These are phyloP conservation scores for Ammodytes marinus DNA, from an alignment of 2,113 vertebrate genomes.

Conservation along the genomic window DNA sequence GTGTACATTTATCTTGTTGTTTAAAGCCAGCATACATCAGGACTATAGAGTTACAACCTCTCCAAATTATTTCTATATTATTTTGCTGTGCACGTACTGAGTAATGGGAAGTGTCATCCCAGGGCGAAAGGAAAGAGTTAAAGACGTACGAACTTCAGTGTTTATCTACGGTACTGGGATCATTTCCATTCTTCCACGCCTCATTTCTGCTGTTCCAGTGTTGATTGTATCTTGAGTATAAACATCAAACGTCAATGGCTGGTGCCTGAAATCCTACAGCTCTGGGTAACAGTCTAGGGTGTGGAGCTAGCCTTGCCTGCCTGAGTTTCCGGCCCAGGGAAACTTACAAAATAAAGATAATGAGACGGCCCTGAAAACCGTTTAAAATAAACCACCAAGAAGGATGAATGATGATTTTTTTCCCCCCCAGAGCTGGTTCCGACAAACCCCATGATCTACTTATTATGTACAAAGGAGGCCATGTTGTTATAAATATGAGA, in stretches of 20 bases:
- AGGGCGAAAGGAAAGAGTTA: background rate
- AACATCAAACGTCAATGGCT: background rate
- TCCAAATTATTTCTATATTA: background rate
- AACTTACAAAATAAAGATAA: conserved; percentile 31
- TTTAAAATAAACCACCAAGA: conserved; percentile 15
- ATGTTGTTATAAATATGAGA: conserved; percentile 40
- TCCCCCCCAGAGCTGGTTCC: conserved; percentile 25
- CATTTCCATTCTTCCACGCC: background rate
- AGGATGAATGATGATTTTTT: conserved; percentile 26
- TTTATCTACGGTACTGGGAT: background rate
- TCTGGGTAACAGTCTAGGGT: conserved; percentile 23
- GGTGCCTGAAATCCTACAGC: conserved; percentile 20
- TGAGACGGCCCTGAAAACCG: conserved; percentile 7
- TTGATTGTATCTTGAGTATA: conserved; percentile 3
- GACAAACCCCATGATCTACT: conserved; percentile 25
- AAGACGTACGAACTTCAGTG: conserved; percentile 5
- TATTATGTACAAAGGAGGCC: conserved; percentile 13
- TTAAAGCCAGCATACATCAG: conserved; percentile 2
- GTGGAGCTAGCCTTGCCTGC: background rate
- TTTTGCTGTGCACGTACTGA: conserved; percentile 17
- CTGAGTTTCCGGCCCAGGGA: conserved; percentile 1
- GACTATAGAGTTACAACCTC: background rate
- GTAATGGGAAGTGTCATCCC: background rate
- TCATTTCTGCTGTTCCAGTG: conserved; percentile 12
- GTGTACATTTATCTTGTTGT: background rate